Conservation (phyloP, 2,113 vertebrate species). For the Odocoileus virginianus region DNA sequence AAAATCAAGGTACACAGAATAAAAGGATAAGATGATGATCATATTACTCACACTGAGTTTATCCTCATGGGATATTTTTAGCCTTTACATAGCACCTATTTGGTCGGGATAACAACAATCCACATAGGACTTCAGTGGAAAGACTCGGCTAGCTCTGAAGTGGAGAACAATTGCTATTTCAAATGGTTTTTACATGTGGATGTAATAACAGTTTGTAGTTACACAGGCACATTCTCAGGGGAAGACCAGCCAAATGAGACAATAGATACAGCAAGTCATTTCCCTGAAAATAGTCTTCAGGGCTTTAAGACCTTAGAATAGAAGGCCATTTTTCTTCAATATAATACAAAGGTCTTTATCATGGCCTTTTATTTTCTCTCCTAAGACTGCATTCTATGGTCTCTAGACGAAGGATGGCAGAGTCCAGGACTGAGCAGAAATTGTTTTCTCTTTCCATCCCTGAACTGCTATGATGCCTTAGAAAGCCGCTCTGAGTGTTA, state of each 20-base stretch:
- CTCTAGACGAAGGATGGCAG: not conserved
- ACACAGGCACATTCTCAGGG: not conserved
- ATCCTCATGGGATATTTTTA: not conserved
- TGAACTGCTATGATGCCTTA: not conserved
- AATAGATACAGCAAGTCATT: not conserved
- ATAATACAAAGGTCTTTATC: not conserved
- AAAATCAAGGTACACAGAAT: not conserved
- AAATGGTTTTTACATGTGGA: not conserved
- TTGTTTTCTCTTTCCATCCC: not conserved
- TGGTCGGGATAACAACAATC: not conserved
- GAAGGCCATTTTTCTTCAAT: not conserved
- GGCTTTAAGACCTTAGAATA: conserved; percentile 6
- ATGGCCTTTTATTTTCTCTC: not conserved
- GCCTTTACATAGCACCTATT: not conserved
- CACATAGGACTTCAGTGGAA: not conserved
- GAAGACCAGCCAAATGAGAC: not conserved
- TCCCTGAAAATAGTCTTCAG: not conserved
- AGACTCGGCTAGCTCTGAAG: not conserved
- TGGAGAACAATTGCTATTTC: not conserved
- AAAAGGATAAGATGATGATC: not conserved
- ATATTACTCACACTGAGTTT: not conserved
- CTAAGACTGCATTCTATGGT: not conserved
- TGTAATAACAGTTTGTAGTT: not conserved
- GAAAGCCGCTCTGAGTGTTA: not conserved
- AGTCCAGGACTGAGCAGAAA: not conserved